A percentile compares a stretch with the other conserved stretches of the same genome.
Evolutionary conservation across 2,888 invertebrate species (phyloP).

Genomic region (Apamea epomidion): DNA sequence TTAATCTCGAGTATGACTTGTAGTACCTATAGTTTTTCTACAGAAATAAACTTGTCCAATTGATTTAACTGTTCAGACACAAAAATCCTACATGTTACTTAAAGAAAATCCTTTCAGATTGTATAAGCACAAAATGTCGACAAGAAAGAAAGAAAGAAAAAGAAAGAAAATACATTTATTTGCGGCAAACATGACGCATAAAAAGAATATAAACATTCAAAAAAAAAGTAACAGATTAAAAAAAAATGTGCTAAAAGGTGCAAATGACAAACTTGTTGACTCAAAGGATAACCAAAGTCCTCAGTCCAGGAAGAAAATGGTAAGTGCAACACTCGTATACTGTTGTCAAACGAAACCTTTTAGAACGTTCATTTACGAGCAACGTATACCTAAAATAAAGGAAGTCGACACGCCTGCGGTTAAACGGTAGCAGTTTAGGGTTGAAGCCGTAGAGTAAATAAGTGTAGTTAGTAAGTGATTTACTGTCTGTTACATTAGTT

Average conservation of each 20-base stretch:
- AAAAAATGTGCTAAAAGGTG: no score
- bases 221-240: no score
- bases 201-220: no score
- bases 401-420: slow-evolving; percentile 29
- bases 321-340: slow-evolving; percentile 7
- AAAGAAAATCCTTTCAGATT: slow-evolving; percentile 19
- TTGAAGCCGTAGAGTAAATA: background rate
- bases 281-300: no score
- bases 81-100: background rate
- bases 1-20: background rate
- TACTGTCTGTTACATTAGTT: background rate
- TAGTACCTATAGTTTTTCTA: background rate
- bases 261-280: no score
- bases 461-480: background rate
- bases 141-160: no score
- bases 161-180: no score
- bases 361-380: slow-evolving; percentile 36
- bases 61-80: background rate
- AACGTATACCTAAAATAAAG: slow-evolving; percentile 43
- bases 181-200: no score
- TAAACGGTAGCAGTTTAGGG: slow-evolving; percentile 18
- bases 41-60: background rate
- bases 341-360: slow-evolving; percentile 10
- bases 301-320: no score
- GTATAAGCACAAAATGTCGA: slow-evolving; percentile 38